Evolutionary conservation across 2,888 invertebrate species (phyloP).

Genomic region (Nemapogon koenigi): DNA sequence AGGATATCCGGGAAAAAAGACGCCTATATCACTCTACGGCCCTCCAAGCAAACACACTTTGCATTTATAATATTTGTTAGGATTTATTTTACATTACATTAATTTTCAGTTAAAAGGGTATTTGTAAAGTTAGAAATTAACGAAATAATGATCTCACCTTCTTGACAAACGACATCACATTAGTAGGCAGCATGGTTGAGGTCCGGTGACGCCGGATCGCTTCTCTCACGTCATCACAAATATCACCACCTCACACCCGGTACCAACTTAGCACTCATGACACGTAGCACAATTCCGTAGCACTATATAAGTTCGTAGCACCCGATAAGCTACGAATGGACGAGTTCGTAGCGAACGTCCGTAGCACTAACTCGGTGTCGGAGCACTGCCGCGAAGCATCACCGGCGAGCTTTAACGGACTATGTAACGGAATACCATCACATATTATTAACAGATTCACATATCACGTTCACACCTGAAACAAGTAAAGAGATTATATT

Average conservation of each 20-base stretch:
- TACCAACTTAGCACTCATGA: conserved; percentile 19
- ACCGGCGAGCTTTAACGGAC: not conserved
- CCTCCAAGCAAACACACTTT: no score
- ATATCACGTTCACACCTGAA: not conserved
- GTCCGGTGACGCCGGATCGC: conserved; percentile 23
- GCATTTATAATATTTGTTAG: no score
- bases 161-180: conserved; percentile 92
- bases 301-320: no score
- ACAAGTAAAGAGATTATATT: not conserved
- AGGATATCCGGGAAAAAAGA: no score
- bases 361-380: no score
- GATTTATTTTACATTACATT: no score
- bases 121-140: conserved; percentile 6
- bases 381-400: conserved; percentile 2
- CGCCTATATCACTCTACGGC: no score
- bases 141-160: conserved; percentile 85
- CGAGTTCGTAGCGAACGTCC: no score
- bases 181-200: conserved; percentile 88
- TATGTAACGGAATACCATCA: not conserved
- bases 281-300: no score
- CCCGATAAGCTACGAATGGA: no score
- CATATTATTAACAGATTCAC: not conserved
- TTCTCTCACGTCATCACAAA: conserved; percentile 13
- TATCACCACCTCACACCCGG: conserved; percentile 13
- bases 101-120: conserved; percentile 3